Evolutionary conservation across 2,113 vertebrate species (phyloP).

Genomic region (Zosterops japonicus): DNA sequence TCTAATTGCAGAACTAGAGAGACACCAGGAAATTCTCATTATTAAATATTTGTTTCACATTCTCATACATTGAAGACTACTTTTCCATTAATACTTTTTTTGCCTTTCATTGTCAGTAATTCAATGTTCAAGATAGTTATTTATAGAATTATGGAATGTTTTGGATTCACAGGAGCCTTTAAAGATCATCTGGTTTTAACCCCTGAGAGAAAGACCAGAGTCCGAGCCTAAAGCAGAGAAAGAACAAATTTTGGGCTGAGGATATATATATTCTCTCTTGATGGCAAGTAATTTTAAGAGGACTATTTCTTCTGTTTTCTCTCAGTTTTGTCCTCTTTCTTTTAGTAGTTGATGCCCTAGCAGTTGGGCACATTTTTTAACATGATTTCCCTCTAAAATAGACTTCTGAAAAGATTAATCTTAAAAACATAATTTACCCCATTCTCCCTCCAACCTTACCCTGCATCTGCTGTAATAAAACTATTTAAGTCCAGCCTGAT

Average conservation of each 20-base stretch:
- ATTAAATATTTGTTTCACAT: not conserved
- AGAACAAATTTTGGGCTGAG: not conserved
- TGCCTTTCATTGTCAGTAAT: not conserved
- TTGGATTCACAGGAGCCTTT: fast-evolving
- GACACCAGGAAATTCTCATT: not conserved
- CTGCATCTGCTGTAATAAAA: not conserved
- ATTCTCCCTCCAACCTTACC: not conserved
- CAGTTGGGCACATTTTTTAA: not conserved
- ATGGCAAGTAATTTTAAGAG: not conserved
- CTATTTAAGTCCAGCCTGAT: not conserved
- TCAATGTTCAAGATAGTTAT: not conserved
- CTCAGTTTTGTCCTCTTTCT: not conserved
- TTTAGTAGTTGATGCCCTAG: not conserved
- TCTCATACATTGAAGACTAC: not conserved
- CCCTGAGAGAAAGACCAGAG: not conserved
- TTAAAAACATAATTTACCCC: not conserved
- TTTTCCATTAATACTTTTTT: not conserved
- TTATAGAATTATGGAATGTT: not conserved
- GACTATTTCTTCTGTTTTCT: not conserved
- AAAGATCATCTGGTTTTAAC: not conserved
- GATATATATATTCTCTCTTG: not conserved
- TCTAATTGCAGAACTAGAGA: not conserved
- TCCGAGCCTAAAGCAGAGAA: not conserved
- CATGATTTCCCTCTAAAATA: not conserved
- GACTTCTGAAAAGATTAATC: not conserved